Evolutionary conservation across 2,113 vertebrate species (phyloP), one percentile per base, ranked within the genome.

Genomic region (Sapajus apella): DNA sequence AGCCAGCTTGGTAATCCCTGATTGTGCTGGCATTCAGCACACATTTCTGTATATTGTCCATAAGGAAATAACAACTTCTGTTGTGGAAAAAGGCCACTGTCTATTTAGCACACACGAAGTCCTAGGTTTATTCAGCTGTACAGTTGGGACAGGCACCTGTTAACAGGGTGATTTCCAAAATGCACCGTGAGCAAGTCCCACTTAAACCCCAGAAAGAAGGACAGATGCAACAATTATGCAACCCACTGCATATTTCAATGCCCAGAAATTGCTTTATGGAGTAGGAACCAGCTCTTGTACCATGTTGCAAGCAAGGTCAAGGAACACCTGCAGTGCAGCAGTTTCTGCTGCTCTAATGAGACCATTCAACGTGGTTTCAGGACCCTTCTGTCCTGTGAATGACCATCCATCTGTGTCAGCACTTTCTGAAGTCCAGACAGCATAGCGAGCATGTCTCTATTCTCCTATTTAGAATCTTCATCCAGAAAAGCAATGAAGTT

Each of bases 101-200:
- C 47, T 97, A 93, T 97, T 97, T 97, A 94, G 91, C 77, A 94
- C 81, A 97, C 93, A 97, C 9, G 61, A 92, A 90, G 79, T 82
- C 93, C 35, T 16, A 79, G 79, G 81, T 82, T 89, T 95, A 61
- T 94, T 81, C 97, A 97, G 93, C 96, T 97, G 96, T 95, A 92
- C 96, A 92, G 88, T 93, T 96, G 93, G 84, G 90, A 85, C 72
- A 94, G 72, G 45, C 94, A 97, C 91, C 96, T 97, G 96, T 52
- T 77, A 84, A 40, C 40, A 68, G 66, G 81, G 73, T 94, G 81
- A 77, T 82, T 97, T 97, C 95, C 93, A 90, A 92, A 95, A 96
- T 35, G 88, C 30, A 37, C 30, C 5, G 20, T 40, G 81, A 87
- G 52, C 76, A 81, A 90, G 45, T 40, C 23, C 90, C 40, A 32